phyloP scores from a whole-genome alignment of 2,113 vertebrate species.

The Oncorhynchus nerka region DNA sequence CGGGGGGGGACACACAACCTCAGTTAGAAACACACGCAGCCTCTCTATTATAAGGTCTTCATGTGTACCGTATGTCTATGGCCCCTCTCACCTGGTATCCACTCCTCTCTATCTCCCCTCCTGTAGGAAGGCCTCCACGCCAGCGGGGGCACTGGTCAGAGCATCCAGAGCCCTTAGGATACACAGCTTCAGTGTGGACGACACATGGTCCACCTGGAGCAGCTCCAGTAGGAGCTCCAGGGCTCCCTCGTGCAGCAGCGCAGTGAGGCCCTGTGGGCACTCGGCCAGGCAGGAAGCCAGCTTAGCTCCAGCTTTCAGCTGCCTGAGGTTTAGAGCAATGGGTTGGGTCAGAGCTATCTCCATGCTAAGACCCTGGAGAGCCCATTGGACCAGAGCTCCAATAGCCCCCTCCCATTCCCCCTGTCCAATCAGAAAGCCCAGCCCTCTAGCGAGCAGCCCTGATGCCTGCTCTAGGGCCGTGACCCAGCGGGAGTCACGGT shows the following conservation, averaged over 20 bases:
- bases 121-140: constrained; percentile 85
- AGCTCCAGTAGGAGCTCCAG: constrained; percentile 84
- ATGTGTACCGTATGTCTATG: not conserved
- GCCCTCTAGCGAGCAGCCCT: constrained; percentile 85
- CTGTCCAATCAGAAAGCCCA: constrained; percentile 84
- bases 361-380: constrained; percentile 88
- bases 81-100: constrained; percentile 69
- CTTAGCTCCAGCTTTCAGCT: constrained; percentile 97
- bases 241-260: constrained; percentile 83
- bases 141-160: constrained; percentile 87
- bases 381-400: constrained; percentile 84
- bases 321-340: constrained; percentile 94
- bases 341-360: constrained; percentile 91
- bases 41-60: too few species aligned
- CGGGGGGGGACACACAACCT: constrained; percentile 28
- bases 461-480: constrained; percentile 92
- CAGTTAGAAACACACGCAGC: not conserved
- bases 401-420: constrained; percentile 78
- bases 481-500: constrained; percentile 92
- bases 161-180: constrained; percentile 92
- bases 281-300: constrained; percentile 88
- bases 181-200: constrained; percentile 94
- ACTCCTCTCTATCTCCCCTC: constrained; percentile 76
- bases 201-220: constrained; percentile 90
- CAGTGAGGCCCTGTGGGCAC: constrained; percentile 79